phyloP scores from a whole-genome alignment of 2,888 invertebrate species.

The Conus canariensis region DNA sequence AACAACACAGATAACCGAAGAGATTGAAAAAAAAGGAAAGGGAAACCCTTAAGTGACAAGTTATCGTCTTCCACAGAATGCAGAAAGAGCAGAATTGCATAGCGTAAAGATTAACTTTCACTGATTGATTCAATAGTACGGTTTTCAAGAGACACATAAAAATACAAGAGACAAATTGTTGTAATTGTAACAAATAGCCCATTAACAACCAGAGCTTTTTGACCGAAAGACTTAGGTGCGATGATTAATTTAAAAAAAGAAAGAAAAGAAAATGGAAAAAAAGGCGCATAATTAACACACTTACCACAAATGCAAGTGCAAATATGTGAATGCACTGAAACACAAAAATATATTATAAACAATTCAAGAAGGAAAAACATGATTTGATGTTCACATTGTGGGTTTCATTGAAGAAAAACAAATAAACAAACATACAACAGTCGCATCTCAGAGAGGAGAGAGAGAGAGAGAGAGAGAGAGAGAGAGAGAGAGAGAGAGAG shows the following conservation, averaged over 20 bases:
- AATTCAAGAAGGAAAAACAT: background rate
- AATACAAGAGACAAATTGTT: background rate
- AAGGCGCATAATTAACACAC: background rate
- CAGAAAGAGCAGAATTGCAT: slow-evolving; percentile 10
- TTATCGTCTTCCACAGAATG: background rate
- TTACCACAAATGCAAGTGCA: background rate
- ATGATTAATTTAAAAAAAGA: background rate
- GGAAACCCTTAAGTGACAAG: background rate
- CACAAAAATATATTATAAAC: no score
- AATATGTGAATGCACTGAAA: background rate
- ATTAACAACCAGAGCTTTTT: slow-evolving; percentile 2
- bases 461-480: no score
- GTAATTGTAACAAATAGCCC: slow-evolving; percentile 2
- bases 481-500: no score
- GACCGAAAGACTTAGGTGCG: slow-evolving; percentile 14
- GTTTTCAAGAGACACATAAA: background rate
- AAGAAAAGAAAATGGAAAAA: background rate
- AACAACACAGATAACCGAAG: background rate
- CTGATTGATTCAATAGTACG: background rate
- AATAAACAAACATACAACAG: no score
- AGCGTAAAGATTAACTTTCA: background rate
- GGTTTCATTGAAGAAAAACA: background rate
- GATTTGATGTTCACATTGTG: background rate
- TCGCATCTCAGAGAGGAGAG: no score
- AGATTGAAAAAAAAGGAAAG: background rate